phyloP scores from a whole-genome alignment of 2,888 invertebrate genomes.

The Halocaridina rubra region DNA sequence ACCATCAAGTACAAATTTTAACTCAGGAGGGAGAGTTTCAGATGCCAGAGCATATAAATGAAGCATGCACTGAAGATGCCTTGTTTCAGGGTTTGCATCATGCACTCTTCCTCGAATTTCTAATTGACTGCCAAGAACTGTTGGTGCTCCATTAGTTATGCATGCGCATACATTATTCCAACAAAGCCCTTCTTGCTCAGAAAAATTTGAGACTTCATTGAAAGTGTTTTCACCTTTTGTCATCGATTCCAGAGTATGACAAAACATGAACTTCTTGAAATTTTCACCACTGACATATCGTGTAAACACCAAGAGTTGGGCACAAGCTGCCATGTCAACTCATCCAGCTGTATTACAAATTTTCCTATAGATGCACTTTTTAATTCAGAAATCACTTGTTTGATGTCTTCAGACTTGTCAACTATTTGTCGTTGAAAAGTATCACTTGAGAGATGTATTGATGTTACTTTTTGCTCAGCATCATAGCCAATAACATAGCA shows the following conservation, averaged over 20 bases:
- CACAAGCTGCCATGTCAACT: background rate
- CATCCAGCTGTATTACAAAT: background rate
- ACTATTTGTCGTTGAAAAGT: background rate
- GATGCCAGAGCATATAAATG: background rate
- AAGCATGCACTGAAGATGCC: background rate
- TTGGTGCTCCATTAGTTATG: constrained; percentile 3
- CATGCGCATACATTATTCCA: background rate
- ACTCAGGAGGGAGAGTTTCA: too few species aligned
- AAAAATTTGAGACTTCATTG: background rate
- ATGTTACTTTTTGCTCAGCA: constrained; percentile 13
- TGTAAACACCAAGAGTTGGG: background rate
- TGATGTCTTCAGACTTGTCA: background rate
- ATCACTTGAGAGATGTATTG: background rate
- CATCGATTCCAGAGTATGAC: background rate
- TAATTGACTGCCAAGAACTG: background rate
- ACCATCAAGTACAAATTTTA: too few species aligned
- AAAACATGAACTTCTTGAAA: background rate
- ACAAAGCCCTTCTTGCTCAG: background rate
- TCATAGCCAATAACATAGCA: constrained; percentile 19
- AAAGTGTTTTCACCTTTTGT: background rate
- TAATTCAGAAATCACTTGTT: background rate
- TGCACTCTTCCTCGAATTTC: constrained; percentile 5
- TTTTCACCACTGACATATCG: background rate
- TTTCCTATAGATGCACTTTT: background rate
- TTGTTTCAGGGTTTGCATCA: background rate